Base-by-base conservation (phyloP, 2,797 vertebrate genomes). In the Gymnodraco acuticeps region DNA sequence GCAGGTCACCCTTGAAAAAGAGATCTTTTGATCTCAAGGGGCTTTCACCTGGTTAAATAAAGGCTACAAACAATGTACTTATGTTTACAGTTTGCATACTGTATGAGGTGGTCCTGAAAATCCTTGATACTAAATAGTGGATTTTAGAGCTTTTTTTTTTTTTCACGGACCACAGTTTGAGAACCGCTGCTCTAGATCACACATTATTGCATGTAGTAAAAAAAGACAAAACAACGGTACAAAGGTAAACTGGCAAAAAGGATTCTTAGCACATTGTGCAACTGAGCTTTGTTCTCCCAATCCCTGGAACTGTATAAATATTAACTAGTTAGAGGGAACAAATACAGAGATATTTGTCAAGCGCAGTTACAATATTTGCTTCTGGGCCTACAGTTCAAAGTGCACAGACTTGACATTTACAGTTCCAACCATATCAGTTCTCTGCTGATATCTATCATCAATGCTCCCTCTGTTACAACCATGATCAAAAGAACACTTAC, bases 341-440 rank as follows among this genome's bases (percentile, higher is more conserved):
- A 20, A 60, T 13, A 15, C 5, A 68, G 20, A 14, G 12, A 19
- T 16, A 60, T 62, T 61, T 56, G 50, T 54, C 27, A 51, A 63
- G 55, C 20, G 8, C 10, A 41, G 19, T n/a, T n/a, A 2, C 12
- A 47, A 16, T n/a, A 70, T 43, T 43, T 73, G 19, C 9, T 0
- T 14, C 10, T 58, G 46, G n/a, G 67, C 11, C 62, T 20, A 4
- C 5, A 15, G 79, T 53, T 69, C 78, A 84, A 86, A 88, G 88
- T 87, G 52, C 82, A 70, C 46, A 47, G 33, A 7, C 52, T 41
- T 1, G 10, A 41, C 67, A 45, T 53, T 70, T 38, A 83, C 41
- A 50, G 45, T 62, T 51, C 46, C 15, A 45, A 46, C 1, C 1
- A 43, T 46, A 73, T 68, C 46, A 38, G 38, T 52, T 60, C 10